phyloP scores from a whole-genome alignment of 2,888 invertebrate genomes.

The Drosophila formosana region DNA sequence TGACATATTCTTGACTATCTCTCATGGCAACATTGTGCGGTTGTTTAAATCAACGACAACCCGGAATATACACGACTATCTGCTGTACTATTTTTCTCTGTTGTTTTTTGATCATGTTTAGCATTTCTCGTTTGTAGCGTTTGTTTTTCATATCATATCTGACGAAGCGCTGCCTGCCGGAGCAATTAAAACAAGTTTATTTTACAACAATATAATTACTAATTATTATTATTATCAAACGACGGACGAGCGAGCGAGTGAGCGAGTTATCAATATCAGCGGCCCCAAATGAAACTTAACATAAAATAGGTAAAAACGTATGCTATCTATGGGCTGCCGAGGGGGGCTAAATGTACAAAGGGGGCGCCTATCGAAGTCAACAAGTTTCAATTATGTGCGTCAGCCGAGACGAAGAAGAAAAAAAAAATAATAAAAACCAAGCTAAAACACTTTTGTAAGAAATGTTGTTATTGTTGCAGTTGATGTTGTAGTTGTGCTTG shows the following conservation, averaged over 20 bases:
- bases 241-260: slow-evolving; percentile 6
- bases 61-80: slow-evolving; percentile 19
- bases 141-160: slow-evolving; percentile 55
- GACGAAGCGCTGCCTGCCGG: slow-evolving; percentile 47
- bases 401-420: slow-evolving; percentile 32
- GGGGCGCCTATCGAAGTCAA: slow-evolving; percentile 57
- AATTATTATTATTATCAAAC: slow-evolving; percentile 79
- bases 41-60: slow-evolving; percentile 3
- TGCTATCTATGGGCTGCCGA: slow-evolving; percentile 15
- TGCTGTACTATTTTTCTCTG: slow-evolving; percentile 9
- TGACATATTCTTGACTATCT: not conserved
- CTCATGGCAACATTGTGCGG: not conserved
- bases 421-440: slow-evolving; percentile 32
- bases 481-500: slow-evolving; percentile 43
- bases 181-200: slow-evolving; percentile 81
- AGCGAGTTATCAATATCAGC: slow-evolving; percentile 68
- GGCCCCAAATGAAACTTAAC: slow-evolving; percentile 75
- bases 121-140: slow-evolving; percentile 25
- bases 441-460: slow-evolving; percentile 74
- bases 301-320: slow-evolving; percentile 63
- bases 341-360: not conserved
- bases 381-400: slow-evolving; percentile 80
- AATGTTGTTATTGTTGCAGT: slow-evolving; percentile 48
- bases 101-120: slow-evolving; percentile 41
- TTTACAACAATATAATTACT: slow-evolving; percentile 82